A percentile compares a stretch with the other conserved stretches of the same genome.
These are phyloP conservation scores for Argyrosomus japonicus DNA, from an alignment of 2,113 vertebrate genomes.

Conservation along the genomic window DNA sequence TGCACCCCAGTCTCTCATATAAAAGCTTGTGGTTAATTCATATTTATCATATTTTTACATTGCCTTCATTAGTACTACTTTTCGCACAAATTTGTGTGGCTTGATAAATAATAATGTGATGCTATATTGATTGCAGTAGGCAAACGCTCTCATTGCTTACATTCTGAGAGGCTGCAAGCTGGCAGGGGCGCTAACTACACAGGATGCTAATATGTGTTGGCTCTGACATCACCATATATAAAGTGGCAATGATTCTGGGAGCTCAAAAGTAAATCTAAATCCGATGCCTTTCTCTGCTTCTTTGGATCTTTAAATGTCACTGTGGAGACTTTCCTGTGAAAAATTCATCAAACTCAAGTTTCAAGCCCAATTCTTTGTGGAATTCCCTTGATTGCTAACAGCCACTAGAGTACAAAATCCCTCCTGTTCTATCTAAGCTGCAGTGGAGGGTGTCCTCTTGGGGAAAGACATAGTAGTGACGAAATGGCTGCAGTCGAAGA, in stretches of 20 bases:
- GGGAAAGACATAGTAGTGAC: conserved; percentile 37
- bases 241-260: conserved; percentile 1
- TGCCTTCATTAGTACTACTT: conserved; percentile 29
- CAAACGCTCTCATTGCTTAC: conserved; percentile 16
- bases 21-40: conserved; percentile 35
- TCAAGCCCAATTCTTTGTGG: conserved; percentile 12
- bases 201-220: not conserved
- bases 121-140: conserved; percentile 14
- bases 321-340: conserved; percentile 22
- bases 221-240: not conserved
- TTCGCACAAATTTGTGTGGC: conserved; percentile 20
- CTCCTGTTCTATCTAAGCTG: conserved; percentile 16
- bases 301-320: conserved; percentile 34
- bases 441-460: conserved; percentile 34
- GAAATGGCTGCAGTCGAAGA: conserved; percentile 15
- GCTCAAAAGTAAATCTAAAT: conserved; percentile 5
- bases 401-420: conserved; percentile 13
- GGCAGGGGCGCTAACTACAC: conserved; percentile 7
- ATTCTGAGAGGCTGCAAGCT: conserved; percentile 11
- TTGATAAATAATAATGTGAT: conserved; percentile 30
- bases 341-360: conserved; percentile 34
- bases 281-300: not conserved
- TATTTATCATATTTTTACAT: conserved; percentile 38
- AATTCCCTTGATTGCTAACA: conserved; percentile 43
- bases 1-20: conserved; percentile 5